These are phyloP conservation scores for Tenthredo distinguenda DNA, from an alignment of 2,888 invertebrate species.

Conservation along the genomic window DNA sequence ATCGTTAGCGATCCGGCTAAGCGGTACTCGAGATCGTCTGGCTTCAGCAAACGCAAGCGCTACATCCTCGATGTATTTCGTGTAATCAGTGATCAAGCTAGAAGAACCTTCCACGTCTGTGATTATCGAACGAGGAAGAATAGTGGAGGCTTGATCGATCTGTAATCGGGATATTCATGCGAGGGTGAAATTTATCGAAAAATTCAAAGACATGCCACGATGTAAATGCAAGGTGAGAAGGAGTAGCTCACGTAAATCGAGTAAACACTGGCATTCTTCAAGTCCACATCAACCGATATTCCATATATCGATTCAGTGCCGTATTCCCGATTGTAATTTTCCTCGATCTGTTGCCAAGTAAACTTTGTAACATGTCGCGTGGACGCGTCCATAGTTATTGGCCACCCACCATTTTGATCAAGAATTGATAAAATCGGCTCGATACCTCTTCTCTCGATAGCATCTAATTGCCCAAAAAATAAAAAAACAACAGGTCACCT, in stretches of 20 bases:
- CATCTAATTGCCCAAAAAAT: constrained; percentile 36
- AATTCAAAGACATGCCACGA: background rate
- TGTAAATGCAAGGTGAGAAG: background rate
- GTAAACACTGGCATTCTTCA: constrained; percentile 45
- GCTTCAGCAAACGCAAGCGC: constrained; percentile 62
- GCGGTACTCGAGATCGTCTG: constrained; percentile 55
- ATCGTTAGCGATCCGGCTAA: constrained; percentile 62
- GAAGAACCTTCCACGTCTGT: background rate
- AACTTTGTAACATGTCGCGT: constrained; percentile 63
- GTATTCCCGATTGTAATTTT: constrained; percentile 37
- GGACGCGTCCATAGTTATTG: constrained; percentile 55
- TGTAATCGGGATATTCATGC: background rate
- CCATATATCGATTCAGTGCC: constrained; percentile 17
- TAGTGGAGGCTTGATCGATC: constrained; percentile 46
- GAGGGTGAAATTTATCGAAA: background rate
- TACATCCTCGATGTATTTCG: constrained; percentile 57
- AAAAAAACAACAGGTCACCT: background rate
- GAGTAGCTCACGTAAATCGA: constrained; percentile 24
- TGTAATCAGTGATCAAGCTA: constrained; percentile 52
- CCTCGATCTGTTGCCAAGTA: constrained; percentile 51
- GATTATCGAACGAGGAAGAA: constrained; percentile 25
- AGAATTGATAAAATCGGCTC: constrained; percentile 81
- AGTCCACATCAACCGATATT: constrained; percentile 34
- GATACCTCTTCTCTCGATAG: constrained; percentile 81
- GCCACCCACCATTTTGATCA: constrained; percentile 63